Evolutionary conservation across 37 sponge, comb jelly and placozoan genomes (phyloP), one percentile per base, ranked within the genome.

Genomic region (Hexactinellida sp.): DNA sequence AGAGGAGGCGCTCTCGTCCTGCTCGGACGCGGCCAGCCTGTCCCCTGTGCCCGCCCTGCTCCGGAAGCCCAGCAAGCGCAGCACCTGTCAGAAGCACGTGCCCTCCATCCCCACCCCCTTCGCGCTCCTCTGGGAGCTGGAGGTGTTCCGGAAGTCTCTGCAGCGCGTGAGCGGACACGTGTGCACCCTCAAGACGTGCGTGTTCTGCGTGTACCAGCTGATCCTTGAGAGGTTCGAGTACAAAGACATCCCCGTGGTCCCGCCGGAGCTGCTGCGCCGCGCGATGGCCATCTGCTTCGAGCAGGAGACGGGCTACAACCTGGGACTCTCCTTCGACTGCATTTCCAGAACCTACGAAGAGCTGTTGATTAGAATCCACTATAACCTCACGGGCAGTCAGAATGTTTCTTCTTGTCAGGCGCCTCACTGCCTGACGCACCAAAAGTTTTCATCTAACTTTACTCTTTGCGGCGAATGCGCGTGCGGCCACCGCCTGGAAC

Each of bases 191-290:
- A 63, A 63, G 34, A 63, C 76, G 76, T 63, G 76, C 30, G 76
- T 63, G 76, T 63, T 63, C 76, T 63, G 76, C 13, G 76, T 63
- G 30, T 63, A 63, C 76, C 76, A 63, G 34, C 76, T 63, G 3
- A 63, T 63, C 34, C 30, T 63, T 7, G 76, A 63, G 25, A 63
- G 76, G 13, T 63, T 63, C 13, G 76, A 63, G 19, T 63, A 63
- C 30, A 63, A 63, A 63, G 76, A 63, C 34, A 63, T 63, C 13
- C 76, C 76, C 1, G 76, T 63, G 32, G 76, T 63, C 3, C 76
- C 76, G 3, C 76, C 76, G 30, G 76, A 63, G 76, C 30, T 63
- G 34, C 34, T 63, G 30, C 21, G 76, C 3, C 76, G 76, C 5
- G 76, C 34, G 19, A 63, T 63, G 76, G 76, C 76, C 5, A 10